phyloP scores from a whole-genome alignment of 2,797 vertebrate genomes.

The Mus minutoides region DNA sequence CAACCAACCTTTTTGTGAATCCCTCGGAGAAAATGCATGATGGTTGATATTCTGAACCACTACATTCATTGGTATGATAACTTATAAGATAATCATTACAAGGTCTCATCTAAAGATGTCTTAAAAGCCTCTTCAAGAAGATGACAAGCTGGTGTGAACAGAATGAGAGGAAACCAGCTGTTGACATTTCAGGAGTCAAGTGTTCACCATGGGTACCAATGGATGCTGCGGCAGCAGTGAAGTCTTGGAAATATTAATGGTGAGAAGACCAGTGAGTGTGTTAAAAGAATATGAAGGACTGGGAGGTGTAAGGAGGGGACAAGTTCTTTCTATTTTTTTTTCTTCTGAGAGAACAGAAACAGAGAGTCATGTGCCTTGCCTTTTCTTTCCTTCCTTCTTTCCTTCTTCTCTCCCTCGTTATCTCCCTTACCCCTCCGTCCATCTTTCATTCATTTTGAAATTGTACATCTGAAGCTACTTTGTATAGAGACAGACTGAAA shows the following conservation, averaged over 20 bases:
- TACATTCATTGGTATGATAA: not conserved
- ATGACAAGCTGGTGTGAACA: not conserved
- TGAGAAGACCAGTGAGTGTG: not conserved
- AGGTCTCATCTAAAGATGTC: not conserved
- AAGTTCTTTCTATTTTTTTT: not conserved
- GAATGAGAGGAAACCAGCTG: not conserved
- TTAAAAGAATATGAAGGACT: not conserved
- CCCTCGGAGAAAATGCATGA: not conserved
- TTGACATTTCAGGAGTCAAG: not conserved
- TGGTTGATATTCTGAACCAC: constrained; percentile 13
- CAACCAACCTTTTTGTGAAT: not conserved
- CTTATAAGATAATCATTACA: not conserved
- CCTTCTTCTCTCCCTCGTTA: accelerated
- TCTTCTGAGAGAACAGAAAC: not conserved
- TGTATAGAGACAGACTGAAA: not conserved
- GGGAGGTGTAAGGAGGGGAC: not conserved
- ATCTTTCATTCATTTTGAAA: not conserved
- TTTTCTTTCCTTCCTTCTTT: not conserved
- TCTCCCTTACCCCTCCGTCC: accelerated
- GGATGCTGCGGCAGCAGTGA: not conserved
- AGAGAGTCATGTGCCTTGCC: not conserved
- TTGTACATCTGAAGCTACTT: not conserved
- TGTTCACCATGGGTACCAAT: not conserved
- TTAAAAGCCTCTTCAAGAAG: not conserved
- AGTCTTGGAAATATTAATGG: not conserved